Conservation (phyloP, 2,797 vertebrate species). For the Echeneis naucrates region DNA sequence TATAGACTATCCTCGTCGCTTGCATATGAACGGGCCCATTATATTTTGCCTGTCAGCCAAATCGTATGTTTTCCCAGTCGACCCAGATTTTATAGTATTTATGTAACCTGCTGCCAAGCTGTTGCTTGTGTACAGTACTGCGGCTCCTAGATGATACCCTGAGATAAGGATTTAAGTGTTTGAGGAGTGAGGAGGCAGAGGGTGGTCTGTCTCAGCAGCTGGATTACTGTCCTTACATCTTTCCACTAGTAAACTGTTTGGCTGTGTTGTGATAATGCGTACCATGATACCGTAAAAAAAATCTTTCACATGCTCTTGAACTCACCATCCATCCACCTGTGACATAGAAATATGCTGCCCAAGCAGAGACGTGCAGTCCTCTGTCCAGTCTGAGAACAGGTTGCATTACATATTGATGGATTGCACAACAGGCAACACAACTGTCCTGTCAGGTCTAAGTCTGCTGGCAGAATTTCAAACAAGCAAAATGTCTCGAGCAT, state of each 20-base stretch:
- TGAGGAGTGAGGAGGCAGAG: conserved; percentile 19
- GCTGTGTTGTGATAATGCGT: not conserved
- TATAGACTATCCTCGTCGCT: not conserved
- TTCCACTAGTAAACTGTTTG: not conserved
- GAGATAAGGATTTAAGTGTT: conserved; percentile 20
- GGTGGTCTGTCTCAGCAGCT: conserved; percentile 16
- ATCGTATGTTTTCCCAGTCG: conserved; percentile 10
- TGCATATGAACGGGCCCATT: not conserved
- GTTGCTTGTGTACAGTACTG: conserved; percentile 30
- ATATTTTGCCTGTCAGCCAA: conserved; percentile 6
- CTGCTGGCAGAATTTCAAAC: conserved; percentile 11
- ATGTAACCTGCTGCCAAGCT: conserved; percentile 35
- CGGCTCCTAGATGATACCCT: conserved; percentile 22
- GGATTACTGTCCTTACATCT: conserved; percentile 13
- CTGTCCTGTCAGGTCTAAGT: conserved; percentile 1
- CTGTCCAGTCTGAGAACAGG: not conserved
- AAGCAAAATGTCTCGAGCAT: not conserved
- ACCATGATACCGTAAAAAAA: not conserved
- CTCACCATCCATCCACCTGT: not conserved
- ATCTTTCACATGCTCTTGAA: not conserved
- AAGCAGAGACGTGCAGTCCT: not conserved
- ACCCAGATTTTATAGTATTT: conserved; percentile 12
- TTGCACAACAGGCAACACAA: not conserved
- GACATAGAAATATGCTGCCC: not conserved
- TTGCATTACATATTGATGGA: conserved; percentile 3